Base-by-base conservation (phyloP, 1,140 invertebrate genomes). In the Pseudachorutes palmiensis region DNA sequence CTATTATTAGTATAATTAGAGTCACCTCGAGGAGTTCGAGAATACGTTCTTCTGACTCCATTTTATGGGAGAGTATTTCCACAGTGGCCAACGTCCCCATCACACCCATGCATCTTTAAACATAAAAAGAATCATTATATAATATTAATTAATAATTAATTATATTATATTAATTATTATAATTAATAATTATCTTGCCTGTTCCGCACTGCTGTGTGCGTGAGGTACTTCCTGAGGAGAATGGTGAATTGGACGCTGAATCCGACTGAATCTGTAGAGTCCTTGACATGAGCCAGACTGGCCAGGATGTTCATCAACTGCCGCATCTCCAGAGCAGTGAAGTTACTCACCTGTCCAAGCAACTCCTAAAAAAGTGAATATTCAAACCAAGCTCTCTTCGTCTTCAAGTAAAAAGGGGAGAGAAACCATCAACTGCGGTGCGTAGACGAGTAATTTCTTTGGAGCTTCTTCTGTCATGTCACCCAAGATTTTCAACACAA, bases 211-310 rank as follows among this genome's bases (percentile, higher is more conserved):
- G 62, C 28, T 24, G 58, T 28, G 41, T 71, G 69, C 0, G 70
- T 69, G 1, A 74, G 30, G 14, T 71, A 67, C 30, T 74, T 74
- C 33, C 70, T 12, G 0, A 74, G 61, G 0, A 74, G 49, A 36
- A 71, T 74, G n/a, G 41, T 64, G 51, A 71, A 74, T 48, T 74
- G 68, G 0, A 59, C 9, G 30, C 45, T 57, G 51, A 74, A 74
- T 51, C 36, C 33, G 33, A 65, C 57, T 1, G 62, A 68, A 30
- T 70, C 63, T 41, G n/a, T 19, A 30, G 29, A 67, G 2, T 51
- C 66, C 3, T 65, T 55, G 30, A 71, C 67, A 36, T 70, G 33
- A 14, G 69, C 67, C 14, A 71, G 26, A 30, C 55, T 64, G 12
- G 72, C 72, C 5, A 74, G 29, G 22, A 74, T 33, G n/a, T 67